phyloP scores from a whole-genome alignment of 64 coral and sea anemone genomes.

The Actinia tenebrosa region DNA sequence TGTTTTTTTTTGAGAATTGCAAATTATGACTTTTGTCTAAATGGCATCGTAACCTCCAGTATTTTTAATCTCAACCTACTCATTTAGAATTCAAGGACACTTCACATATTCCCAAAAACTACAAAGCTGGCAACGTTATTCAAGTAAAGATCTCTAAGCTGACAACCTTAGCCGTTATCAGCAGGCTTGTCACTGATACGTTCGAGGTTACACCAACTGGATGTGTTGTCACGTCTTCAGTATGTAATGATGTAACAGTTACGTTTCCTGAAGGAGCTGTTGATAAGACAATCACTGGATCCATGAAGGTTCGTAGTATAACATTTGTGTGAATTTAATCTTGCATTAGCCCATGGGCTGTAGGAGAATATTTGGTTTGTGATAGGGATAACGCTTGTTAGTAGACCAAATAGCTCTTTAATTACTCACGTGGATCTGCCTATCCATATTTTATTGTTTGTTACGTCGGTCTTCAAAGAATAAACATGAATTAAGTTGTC shows the following conservation, averaged over 20 bases:
- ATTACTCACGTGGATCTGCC: too few species aligned
- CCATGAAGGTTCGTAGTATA: neutral
- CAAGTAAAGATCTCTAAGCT: neutral
- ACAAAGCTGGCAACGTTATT: neutral
- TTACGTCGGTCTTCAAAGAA: too few species aligned
- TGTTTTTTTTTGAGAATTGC: too few species aligned
- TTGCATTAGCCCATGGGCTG: neutral
- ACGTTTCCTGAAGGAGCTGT: slow-evolving; percentile 15
- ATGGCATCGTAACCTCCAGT: neutral
- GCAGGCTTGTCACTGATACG: neutral
- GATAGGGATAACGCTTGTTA: too few species aligned
- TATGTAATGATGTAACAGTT: slow-evolving; percentile 6
- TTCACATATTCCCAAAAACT: neutral
- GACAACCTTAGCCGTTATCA: neutral
- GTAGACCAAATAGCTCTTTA: too few species aligned
- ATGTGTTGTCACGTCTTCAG: neutral
- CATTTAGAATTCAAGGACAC: neutral
- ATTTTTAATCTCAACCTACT: too few species aligned
- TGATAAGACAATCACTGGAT: neutral
- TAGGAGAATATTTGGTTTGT: too few species aligned
- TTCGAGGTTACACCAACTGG: neutral
- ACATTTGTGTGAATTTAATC: neutral
- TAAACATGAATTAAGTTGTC: too few species aligned
- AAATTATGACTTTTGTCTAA: too few species aligned
- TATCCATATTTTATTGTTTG: too few species aligned